These are phyloP conservation scores for Cisticola juncidis DNA, from an alignment of 2,113 vertebrate genomes.

Conservation along the genomic window DNA sequence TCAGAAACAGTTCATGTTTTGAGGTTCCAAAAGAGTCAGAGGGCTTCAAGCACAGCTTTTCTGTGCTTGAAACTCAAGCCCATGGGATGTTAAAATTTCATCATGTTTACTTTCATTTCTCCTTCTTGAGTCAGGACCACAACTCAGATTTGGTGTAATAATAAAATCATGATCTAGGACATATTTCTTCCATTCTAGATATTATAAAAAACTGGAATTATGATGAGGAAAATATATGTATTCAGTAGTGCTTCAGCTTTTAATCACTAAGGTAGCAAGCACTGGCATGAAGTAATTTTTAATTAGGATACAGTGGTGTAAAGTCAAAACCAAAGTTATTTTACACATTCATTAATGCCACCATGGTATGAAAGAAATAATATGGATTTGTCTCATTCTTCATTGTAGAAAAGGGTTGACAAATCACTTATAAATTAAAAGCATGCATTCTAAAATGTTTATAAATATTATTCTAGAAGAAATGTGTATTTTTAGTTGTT, in stretches of 20 bases:
- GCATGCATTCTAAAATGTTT: neutral
- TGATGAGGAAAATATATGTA: neutral
- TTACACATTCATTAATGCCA: neutral
- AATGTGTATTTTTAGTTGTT: neutral
- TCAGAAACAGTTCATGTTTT: neutral
- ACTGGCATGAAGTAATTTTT: neutral
- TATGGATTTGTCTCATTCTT: neutral
- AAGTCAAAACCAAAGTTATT: neutral
- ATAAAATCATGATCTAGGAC: neutral
- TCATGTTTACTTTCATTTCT: neutral
- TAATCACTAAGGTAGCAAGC: neutral
- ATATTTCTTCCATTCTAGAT: neutral
- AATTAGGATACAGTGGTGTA: neutral
- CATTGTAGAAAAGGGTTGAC: neutral
- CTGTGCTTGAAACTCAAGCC: neutral
- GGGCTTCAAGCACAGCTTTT: neutral
- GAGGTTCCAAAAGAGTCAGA: neutral
- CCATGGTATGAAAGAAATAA: neutral
- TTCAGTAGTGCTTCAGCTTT: neutral
- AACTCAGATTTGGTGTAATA: neutral
- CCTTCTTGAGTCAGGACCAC: neutral
- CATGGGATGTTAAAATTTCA: neutral
- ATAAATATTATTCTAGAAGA: neutral
- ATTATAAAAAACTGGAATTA: neutral
- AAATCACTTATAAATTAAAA: neutral